Percentiles rank a stretch among this genome's conserved stretches.
Evolutionary conservation across 2,113 vertebrate species (phyloP).

Genomic region (Thymallus thymallus): DNA sequence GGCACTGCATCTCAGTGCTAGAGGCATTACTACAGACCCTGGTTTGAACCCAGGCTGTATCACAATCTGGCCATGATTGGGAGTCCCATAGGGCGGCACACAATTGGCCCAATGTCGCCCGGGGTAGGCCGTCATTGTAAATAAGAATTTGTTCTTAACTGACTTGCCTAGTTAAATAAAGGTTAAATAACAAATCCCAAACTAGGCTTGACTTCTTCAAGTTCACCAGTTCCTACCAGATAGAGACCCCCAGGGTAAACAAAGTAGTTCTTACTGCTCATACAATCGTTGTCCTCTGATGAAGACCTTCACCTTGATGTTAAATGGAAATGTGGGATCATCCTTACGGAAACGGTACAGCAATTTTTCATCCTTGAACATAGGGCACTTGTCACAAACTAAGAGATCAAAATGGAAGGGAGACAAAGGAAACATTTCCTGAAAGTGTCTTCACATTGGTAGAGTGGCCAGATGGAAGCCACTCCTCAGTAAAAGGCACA

Average conservation of each 20-base stretch:
- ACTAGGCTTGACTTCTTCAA: background rate
- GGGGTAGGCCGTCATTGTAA: no score
- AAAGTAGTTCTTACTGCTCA: conserved; percentile 75
- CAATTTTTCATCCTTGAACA: conserved; percentile 85
- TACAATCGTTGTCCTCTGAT: conserved; percentile 80
- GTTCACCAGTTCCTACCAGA: background rate
- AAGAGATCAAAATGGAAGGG: background rate
- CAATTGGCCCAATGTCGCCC: no score
- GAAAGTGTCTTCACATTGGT: background rate
- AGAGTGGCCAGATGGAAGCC: no score
- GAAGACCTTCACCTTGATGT: conserved; percentile 82
- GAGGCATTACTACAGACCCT: no score
- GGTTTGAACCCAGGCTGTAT: no score
- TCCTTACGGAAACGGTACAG: conserved; percentile 88
- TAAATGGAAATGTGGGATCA: conserved; percentile 84
- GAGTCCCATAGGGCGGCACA: no score
- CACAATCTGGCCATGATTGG: no score
- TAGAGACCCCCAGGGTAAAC: background rate
- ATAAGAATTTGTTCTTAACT: no score
- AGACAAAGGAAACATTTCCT: background rate
- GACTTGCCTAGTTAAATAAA: no score
- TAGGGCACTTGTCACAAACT: conserved; percentile 83
- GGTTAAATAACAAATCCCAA: no score
- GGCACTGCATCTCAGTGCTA: no score
- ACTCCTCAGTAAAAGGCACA: no score